Evolutionary conservation across 64 coral and sea anemone genomes (phyloP).

Genomic region (Stichodactyla mertensii): DNA sequence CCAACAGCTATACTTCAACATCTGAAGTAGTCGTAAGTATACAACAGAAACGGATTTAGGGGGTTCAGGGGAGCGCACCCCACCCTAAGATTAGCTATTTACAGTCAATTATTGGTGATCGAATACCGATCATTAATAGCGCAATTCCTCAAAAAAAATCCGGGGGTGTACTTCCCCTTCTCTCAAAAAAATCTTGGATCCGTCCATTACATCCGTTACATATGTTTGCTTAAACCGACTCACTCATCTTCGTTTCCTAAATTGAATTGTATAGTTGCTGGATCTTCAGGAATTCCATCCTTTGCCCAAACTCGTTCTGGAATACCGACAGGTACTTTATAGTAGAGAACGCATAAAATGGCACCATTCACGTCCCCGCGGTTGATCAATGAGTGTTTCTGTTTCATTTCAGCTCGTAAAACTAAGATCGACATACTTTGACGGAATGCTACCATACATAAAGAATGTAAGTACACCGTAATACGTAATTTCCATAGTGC

Average conservation of each 20-base stretch:
- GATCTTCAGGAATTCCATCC: constrained; percentile 79
- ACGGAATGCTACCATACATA: constrained; percentile 74
- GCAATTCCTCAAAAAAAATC: no score
- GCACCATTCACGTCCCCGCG: no score
- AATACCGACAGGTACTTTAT: constrained; percentile 71
- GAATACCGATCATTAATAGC: background rate
- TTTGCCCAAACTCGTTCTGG: constrained; percentile 73
- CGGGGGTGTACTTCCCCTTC: no score
- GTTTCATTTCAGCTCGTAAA: constrained; percentile 58
- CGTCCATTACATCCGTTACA: background rate
- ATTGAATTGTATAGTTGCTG: constrained; percentile 36
- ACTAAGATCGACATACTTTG: constrained; percentile 86
- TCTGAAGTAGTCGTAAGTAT: constrained; percentile 75
- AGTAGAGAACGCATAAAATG: background rate
- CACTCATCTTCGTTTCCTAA: background rate
- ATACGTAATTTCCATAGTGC: no score
- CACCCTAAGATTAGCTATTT: no score
- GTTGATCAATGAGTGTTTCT: background rate
- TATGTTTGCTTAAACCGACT: background rate
- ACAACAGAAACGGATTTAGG: background rate
- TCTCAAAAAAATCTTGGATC: no score
- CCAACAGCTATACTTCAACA: constrained; percentile 78
- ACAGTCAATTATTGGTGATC: no score
- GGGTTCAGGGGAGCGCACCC: no score
- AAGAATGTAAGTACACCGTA: constrained; percentile 36